Conservation (phyloP, 2,113 vertebrate species). For the Xiphophorus maculatus region DNA sequence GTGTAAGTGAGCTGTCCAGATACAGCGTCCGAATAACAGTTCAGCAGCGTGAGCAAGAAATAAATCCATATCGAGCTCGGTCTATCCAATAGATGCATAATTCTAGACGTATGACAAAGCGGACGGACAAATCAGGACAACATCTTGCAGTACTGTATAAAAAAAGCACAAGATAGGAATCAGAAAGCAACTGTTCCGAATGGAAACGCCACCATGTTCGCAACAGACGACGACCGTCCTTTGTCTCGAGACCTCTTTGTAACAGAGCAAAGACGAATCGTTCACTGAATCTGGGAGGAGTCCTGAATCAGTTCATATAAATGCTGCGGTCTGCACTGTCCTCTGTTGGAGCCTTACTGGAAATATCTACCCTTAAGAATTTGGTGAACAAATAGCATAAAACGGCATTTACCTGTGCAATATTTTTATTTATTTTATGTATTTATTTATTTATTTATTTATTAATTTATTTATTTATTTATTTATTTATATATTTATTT, state of each 20-base stretch:
- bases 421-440: too few relatives aligned
- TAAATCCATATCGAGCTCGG: slow-evolving; percentile 23
- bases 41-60: slow-evolving; percentile 6
- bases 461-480: too few relatives aligned
- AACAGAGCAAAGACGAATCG: background rate
- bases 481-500: too few relatives aligned
- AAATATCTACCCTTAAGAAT: background rate
- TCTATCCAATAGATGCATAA: background rate
- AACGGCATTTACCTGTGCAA: too few relatives aligned
- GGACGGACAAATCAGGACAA: background rate
- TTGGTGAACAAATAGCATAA: too few relatives aligned
- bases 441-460: too few relatives aligned
- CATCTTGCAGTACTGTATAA: background rate
- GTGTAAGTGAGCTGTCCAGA: slow-evolving; percentile 69
- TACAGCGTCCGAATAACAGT: slow-evolving; percentile 12
- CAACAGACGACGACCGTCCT: background rate
- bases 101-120: background rate
- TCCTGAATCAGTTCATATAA: fast-evolving
- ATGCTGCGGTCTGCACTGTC: slow-evolving; percentile 61
- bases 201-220: background rate
- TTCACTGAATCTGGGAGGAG: slow-evolving; percentile 61
- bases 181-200: too few relatives aligned
- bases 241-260: background rate
- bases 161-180: background rate
- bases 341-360: slow-evolving; percentile 42